Conservation (phyloP, 2,888 invertebrate genomes). For the Automeris io region DNA sequence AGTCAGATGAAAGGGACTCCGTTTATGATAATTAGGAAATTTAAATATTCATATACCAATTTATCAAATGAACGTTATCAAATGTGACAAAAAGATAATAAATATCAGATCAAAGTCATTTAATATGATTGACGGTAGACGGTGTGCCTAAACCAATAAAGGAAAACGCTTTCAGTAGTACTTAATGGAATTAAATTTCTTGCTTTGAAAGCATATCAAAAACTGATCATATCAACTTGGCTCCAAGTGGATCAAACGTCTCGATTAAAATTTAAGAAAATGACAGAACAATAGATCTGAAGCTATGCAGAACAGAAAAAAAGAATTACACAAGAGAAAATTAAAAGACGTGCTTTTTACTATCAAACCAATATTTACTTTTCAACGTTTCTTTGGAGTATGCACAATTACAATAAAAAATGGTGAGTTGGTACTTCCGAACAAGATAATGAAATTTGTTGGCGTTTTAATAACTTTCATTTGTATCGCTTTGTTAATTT, state of each 20-base stretch:
- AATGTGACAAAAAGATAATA: too few relatives aligned
- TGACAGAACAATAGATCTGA: constrained; percentile 1
- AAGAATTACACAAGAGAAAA: constrained; percentile 13
- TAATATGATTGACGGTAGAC: too few relatives aligned
- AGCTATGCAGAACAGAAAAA: constrained; percentile 8
- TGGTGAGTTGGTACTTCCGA: constrained; percentile 21
- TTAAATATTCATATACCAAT: too few relatives aligned
- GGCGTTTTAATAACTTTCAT: constrained; percentile 16
- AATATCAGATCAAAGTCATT: too few relatives aligned
- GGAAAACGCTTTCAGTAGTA: too few relatives aligned
- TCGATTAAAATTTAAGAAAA: background rate
- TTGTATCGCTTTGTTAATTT: constrained; percentile 15
- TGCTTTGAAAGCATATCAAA: background rate
- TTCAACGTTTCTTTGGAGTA: constrained; percentile 38
- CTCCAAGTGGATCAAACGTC: background rate
- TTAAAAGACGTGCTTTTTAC: constrained; percentile 18
- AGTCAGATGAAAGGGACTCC: too few relatives aligned
- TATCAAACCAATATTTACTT: constrained; percentile 24
- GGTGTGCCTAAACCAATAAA: too few relatives aligned
- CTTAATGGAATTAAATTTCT: constrained; percentile 1
- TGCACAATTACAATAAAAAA: constrained; percentile 27
- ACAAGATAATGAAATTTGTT: constrained; percentile 25
- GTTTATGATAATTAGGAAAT: too few relatives aligned
- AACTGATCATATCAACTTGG: background rate
- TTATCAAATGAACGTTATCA: too few relatives aligned